Evolutionary conservation across 2,888 invertebrate genomes (phyloP), one percentile per base, ranked within the genome.

Genomic region (Cryptophagus acutangulus): DNA sequence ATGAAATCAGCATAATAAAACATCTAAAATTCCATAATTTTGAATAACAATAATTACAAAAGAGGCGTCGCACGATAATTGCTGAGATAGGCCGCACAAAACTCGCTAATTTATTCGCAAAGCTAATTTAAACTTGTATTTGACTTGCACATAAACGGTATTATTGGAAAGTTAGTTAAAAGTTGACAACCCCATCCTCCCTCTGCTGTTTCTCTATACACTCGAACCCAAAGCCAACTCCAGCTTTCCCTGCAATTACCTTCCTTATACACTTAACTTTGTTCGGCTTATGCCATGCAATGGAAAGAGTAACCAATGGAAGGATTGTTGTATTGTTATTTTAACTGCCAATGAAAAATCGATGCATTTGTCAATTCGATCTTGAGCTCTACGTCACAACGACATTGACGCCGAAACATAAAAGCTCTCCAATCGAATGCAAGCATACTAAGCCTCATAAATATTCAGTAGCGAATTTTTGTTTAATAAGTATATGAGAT

Each of bases 111-210:
- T 69, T 69, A 69, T 69, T 69, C 69, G 62, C 59, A 65, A 66
- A 66, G 67, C 69, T 69, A 70, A 70, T 70, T 70, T 69, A 68
- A 69, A 70, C 63, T 70, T 70, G 68, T 70, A 69, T 70, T 70
- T 70, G 67, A 70, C 68, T 70, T 70, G 67, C 65, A 65, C 67
- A 66, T 69, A 69, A 68, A 67, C 67, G 66, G 65, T 67, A 65
- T 65, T 68, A 67, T 68, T 66, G 67, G 66, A 66, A 67, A 67
- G 67, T 67, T 67, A 64, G 66, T 66, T 67, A 66, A 66, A 66
- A 67, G 65, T 67, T 67, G 66, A 65, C 68, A 66, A 66, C 63
- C 62, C 65, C 62, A 58, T 61, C 61, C 58, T 58, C 54, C 54
- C 49, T 45, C 46, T 38, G 44, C 45, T 38, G 37, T 35, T 41